phyloP scores from a whole-genome alignment of 1,140 invertebrate genomes.

The Hyposmocoma kahamanoa region DNA sequence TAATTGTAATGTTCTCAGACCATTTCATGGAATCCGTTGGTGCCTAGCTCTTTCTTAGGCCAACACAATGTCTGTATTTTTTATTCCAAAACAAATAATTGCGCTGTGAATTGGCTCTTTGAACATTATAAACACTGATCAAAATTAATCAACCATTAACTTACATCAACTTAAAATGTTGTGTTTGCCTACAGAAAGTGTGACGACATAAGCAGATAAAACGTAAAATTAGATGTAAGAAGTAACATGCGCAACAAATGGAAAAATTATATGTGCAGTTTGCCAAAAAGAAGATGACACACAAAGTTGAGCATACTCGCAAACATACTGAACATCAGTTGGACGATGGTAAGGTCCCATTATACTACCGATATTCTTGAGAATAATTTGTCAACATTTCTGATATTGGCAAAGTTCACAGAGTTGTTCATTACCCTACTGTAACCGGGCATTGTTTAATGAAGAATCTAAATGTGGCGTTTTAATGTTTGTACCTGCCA shows the following conservation, averaged over 20 bases:
- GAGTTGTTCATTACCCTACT: too few species aligned
- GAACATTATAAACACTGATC: slow-evolving; percentile 16
- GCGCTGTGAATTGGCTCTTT: slow-evolving; percentile 26
- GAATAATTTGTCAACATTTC: too few species aligned
- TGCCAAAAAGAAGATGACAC: slow-evolving; percentile 28
- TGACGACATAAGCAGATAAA: slow-evolving; percentile 32
- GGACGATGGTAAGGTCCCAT: slow-evolving; percentile 30
- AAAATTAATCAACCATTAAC: background rate
- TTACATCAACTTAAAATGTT: slow-evolving; percentile 23
- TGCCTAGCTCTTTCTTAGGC: slow-evolving; percentile 12
- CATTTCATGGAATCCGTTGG: slow-evolving; percentile 17
- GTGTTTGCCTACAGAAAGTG: slow-evolving; percentile 46
- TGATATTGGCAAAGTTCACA: too few species aligned
- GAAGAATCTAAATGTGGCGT: too few species aligned
- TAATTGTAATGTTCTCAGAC: slow-evolving; percentile 16
- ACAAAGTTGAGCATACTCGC: slow-evolving; percentile 9
- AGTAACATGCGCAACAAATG: slow-evolving; percentile 32
- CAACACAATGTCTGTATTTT: slow-evolving; percentile 28
- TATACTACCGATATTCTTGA: too few species aligned
- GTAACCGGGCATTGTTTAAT: too few species aligned
- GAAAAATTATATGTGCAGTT: slow-evolving; percentile 52
- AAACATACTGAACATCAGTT: slow-evolving; percentile 16
- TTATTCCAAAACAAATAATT: background rate
- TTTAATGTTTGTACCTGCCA: too few species aligned
- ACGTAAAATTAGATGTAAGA: slow-evolving; percentile 36